Evolutionary conservation across 2,113 vertebrate species (phyloP), one percentile per base, ranked within the genome.

Genomic region (Chitala chitala): DNA sequence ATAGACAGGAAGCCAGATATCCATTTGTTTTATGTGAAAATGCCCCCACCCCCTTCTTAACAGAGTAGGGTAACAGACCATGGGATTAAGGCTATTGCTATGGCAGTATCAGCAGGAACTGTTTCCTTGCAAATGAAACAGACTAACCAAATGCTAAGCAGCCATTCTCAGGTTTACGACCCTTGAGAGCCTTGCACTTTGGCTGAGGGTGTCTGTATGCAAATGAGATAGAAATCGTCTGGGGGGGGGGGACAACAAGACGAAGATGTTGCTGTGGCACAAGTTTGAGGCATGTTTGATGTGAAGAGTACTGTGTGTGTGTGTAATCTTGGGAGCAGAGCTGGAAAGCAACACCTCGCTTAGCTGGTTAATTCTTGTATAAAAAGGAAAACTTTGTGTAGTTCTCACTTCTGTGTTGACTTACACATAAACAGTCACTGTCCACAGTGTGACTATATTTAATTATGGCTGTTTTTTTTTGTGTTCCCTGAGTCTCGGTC

Each of bases 161-260:
- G 29, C 58, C 58, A 61, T 61, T 61, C 58, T 61, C 9, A 13
- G 22, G 42, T 66, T 66, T 44, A 66, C 22, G 58, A 66, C 64
- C 64, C 64, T 26, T 40, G 22, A 20, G 40, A 66, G 64, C 42
- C n/a, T 40, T 9, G 10, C 22, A 26, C 64, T 44, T 5, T 66
- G 38, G 38, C 42, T 66, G 38, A 5, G n/a, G 22, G 12, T n/a
- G n/a, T 66, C 24, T 66, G 10, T 66, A 66, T 44, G 64, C 38
- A 29, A 66, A 66, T 44, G 38, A 9, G n/a, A 26, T 40, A 44
- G 58, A 61, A 61, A 61, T 61, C 31, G 13, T n/a, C 38, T 42
- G 22, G 64, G 40, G 22, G 40, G 8, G 40, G n/a, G 10, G 42
- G 42, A 22, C 40, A 46, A 2, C 22, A 46, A 68, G 40, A 46